These are phyloP conservation scores for Pseudois nayaur DNA, from an alignment of 2,113 vertebrate species.

Conservation along the genomic window DNA sequence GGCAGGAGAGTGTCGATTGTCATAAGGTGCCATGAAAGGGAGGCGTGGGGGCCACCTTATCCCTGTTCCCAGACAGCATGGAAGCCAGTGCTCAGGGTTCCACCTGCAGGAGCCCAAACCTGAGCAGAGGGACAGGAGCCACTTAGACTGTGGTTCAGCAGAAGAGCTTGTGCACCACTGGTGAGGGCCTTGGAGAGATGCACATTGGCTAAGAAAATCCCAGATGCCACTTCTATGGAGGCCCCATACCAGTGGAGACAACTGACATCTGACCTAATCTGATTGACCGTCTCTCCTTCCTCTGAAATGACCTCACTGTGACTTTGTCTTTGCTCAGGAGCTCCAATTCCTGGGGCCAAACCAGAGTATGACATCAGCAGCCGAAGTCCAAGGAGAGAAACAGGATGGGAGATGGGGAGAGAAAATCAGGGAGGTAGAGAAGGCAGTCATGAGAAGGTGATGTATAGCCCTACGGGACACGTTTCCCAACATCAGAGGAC, in stretches of 20 bases:
- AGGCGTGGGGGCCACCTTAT: accelerated
- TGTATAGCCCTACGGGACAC: neutral
- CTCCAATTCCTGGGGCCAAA: neutral
- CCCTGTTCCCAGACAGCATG: neutral
- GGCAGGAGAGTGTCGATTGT: accelerated
- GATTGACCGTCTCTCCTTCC: neutral
- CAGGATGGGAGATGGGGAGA: neutral
- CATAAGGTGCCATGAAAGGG: neutral
- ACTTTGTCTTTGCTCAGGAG: neutral
- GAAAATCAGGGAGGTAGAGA: neutral
- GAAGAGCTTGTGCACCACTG: neutral
- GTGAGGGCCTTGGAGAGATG: neutral
- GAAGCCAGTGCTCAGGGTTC: neutral
- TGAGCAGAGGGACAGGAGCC: neutral
- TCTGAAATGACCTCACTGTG: neutral
- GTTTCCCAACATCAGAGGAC: neutral
- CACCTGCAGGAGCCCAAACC: neutral
- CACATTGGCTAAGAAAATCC: neutral
- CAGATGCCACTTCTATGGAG: neutral
- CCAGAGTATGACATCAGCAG: neutral
- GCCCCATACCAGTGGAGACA: neutral
- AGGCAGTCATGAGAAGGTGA: neutral
- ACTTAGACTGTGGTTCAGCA: neutral
- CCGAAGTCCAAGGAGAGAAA: neutral
- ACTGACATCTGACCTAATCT: neutral